Evolutionary conservation across 64 coral and sea anemone genomes (phyloP), one percentile per base, ranked within the genome.

Genomic region (Montipora efflorescens): DNA sequence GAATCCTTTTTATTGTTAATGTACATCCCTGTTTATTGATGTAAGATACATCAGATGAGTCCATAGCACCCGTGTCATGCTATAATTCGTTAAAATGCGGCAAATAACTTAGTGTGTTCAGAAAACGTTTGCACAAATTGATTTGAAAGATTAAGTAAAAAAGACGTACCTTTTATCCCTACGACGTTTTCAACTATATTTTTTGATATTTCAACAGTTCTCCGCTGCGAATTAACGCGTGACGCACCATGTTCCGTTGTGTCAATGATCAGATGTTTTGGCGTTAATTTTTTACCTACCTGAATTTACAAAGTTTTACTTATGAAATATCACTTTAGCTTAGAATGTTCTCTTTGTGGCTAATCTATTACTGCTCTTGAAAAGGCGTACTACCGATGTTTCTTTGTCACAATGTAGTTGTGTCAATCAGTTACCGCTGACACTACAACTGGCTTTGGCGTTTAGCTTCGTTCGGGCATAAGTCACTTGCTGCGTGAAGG

Each of bases 391-490:
- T 55, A 55, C 51, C 51, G 51, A 55, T 55, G 51, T 55, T 55
- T 55, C 51, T 55, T 55, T 55, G 51, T 72, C 68, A 72, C 20
- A 13, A 44, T 43, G 8, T 13, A 3, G 3, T 13, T 44, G 36
- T 46, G 8, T 3, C 23, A 75, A 45, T 43, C 36, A 44, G 1
- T 45, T 3, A 45, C 9, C 21, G 73, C 36, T 45, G 9, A 75
- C 73, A 13, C 8, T 10, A 75, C 73, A 71, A 71, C 18, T 44
- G 20, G 0, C 5, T 44, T 13, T 2, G 11, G 68, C 68, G 5
- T 72, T 72, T 72, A 92, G 36, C 73, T 92, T 92, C n/a, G 82
- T 80, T 67, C 66, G 70, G 16, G 90, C 47, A 5, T 92, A 92
- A 14, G 66, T 44, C 3, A 92, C 79, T 73, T 83, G 69, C 12